A percentile compares a stretch with the other conserved stretches of the same genome.
phyloP scores from a whole-genome alignment of 2,888 invertebrate genomes.

The Drosophila neutralis region DNA sequence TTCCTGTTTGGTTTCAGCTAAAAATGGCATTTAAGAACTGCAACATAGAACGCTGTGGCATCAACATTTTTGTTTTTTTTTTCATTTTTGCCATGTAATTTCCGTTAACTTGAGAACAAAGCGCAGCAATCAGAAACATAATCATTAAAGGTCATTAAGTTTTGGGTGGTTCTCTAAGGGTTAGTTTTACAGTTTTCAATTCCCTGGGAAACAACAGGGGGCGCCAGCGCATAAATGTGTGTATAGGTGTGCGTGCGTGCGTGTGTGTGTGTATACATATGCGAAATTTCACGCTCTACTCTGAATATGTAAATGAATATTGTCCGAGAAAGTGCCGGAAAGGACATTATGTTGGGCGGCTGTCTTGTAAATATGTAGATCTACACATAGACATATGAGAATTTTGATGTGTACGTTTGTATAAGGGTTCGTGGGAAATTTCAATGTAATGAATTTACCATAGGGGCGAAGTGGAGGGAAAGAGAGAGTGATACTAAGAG shows the following conservation, averaged over 20 bases:
- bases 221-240: constrained; percentile 4
- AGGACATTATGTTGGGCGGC: constrained; percentile 36
- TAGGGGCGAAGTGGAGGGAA: neutral
- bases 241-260: neutral
- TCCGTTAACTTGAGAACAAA: constrained; percentile 36
- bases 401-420: constrained; percentile 1
- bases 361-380: constrained; percentile 52
- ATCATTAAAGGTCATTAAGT: constrained; percentile 68
- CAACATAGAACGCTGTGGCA: constrained; percentile 11
- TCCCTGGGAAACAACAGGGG: constrained; percentile 39
- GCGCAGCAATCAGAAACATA: constrained; percentile 41
- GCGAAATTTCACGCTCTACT: constrained; percentile 43
- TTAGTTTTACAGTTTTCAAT: constrained; percentile 35
- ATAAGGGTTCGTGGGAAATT: constrained; percentile 64
- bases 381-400: constrained; percentile 27
- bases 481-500: too few relatives aligned
- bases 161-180: constrained; percentile 40
- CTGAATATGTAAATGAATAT: constrained; percentile 51
- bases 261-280: neutral
- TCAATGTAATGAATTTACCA: constrained; percentile 32
- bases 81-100: constrained; percentile 51
- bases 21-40: constrained; percentile 21
- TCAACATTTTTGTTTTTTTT: neutral
- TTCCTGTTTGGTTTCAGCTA: constrained; percentile 28
- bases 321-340: constrained; percentile 40